These are phyloP conservation scores for Chrysogorgia sp. DNA, from an alignment of 92 coral and sea anemone species.

Conservation along the genomic window DNA sequence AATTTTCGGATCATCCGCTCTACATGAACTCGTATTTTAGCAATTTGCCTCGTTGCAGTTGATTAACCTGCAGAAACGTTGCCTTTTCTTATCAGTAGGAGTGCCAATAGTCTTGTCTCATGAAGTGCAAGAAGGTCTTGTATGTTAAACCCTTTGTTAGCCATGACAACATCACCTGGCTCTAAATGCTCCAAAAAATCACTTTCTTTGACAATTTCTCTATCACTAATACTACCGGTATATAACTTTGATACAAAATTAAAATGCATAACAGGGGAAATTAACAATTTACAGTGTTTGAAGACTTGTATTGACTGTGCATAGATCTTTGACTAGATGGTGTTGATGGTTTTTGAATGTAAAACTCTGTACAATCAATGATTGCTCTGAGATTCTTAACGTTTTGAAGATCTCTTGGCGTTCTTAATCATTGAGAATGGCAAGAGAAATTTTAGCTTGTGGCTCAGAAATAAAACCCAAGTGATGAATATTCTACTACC, in stretches of 20 bases:
- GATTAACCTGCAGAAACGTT: slow-evolving; percentile 71
- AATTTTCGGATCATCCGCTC: slow-evolving; percentile 69
- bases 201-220: slow-evolving; percentile 64
- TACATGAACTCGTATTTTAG: slow-evolving; percentile 75
- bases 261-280: slow-evolving; percentile 69
- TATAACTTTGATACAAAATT: slow-evolving; percentile 68
- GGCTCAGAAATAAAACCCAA: slow-evolving; percentile 68
- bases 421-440: slow-evolving; percentile 64
- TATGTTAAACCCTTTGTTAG: slow-evolving; percentile 64
- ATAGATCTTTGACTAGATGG: slow-evolving; percentile 72
- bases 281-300: slow-evolving; percentile 68
- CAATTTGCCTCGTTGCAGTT: slow-evolving; percentile 75
- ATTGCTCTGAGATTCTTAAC: slow-evolving; percentile 67
- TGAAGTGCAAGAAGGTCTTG: slow-evolving; percentile 64
- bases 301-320: slow-evolving; percentile 74
- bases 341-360: slow-evolving; percentile 66
- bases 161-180: slow-evolving; percentile 69
- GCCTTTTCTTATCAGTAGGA: slow-evolving; percentile 66
- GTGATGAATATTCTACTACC: slow-evolving; percentile 57
- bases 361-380: slow-evolving; percentile 75
- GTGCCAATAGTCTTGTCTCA: slow-evolving; percentile 56
- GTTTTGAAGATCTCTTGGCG: slow-evolving; percentile 61
- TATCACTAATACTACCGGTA: slow-evolving; percentile 73
- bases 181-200: slow-evolving; percentile 65
- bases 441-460: slow-evolving; percentile 61